These are phyloP conservation scores for Rynchops niger DNA, from an alignment of 2,113 vertebrate species.

Conservation along the genomic window DNA sequence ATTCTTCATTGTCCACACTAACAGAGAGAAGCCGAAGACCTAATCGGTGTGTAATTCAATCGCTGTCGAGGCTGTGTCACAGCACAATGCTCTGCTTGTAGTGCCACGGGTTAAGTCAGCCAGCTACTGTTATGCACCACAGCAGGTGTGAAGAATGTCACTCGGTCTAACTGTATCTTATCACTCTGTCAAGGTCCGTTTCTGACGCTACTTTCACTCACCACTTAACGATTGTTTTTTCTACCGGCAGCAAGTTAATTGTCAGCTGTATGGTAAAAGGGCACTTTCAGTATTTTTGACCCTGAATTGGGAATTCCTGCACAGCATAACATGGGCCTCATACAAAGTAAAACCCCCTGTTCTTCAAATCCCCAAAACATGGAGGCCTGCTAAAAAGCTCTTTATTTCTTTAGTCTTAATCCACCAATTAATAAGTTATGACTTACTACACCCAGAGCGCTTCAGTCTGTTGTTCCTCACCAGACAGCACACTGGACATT, in stretches of 20 bases:
- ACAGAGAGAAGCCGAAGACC: slow-evolving; percentile 56
- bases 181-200: slow-evolving; percentile 56
- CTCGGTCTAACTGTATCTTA: slow-evolving; percentile 47
- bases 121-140: slow-evolving; percentile 76
- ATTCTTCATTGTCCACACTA: slow-evolving; percentile 69
- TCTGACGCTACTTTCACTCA: slow-evolving; percentile 38
- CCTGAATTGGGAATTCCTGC: slow-evolving; percentile 1
- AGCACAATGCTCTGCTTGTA: slow-evolving; percentile 79
- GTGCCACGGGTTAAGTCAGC: slow-evolving; percentile 67
- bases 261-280: background rate
- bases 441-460: background rate
- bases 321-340: background rate
- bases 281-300: background rate
- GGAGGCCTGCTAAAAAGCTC: background rate
- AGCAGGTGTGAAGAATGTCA: slow-evolving; percentile 82
- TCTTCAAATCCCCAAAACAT: background rate
- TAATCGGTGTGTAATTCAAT: slow-evolving; percentile 79
- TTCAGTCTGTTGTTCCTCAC: background rate
- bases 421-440: background rate
- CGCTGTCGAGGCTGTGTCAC: slow-evolving; percentile 60
- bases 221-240: slow-evolving; percentile 42
- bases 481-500: background rate
- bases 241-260: slow-evolving; percentile 5
- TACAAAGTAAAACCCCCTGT: background rate
- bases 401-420: background rate